A percentile compares a stretch with the other conserved stretches of the same genome.
These are phyloP conservation scores for Thymelicus lineola DNA, from an alignment of 2,888 invertebrate genomes.

Conservation along the genomic window DNA sequence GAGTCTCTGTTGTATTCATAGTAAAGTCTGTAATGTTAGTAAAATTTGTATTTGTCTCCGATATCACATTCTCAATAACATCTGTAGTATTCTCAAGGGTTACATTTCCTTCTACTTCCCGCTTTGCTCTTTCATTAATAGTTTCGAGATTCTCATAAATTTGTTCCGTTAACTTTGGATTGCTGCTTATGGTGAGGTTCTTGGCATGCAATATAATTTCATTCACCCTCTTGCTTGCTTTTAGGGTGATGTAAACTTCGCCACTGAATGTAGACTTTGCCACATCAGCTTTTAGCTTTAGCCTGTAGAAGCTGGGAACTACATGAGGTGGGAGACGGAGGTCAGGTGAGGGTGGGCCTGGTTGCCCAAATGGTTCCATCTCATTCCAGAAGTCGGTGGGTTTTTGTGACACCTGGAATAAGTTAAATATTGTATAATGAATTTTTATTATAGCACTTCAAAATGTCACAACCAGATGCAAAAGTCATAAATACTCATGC, in stretches of 20 bases:
- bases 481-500: too few relatives aligned
- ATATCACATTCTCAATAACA: constrained; percentile 37
- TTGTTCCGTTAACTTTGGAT: constrained; percentile 75
- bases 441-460: too few relatives aligned
- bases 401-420: constrained; percentile 59
- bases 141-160: constrained; percentile 72
- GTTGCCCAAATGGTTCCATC: constrained; percentile 67
- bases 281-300: constrained; percentile 83
- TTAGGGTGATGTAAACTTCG: constrained; percentile 78
- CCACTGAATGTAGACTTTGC: constrained; percentile 72
- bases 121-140: constrained; percentile 54
- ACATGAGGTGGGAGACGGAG: constrained; percentile 77
- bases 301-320: constrained; percentile 83
- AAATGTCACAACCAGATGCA: too few relatives aligned
- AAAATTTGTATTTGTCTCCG: constrained; percentile 21
- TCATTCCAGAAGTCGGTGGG: constrained; percentile 72
- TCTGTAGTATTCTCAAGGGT: constrained; percentile 20
- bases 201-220: constrained; percentile 83
- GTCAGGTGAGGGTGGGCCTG: constrained; percentile 59
- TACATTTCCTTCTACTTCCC: constrained; percentile 48
- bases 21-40: constrained; percentile 11
- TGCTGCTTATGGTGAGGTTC: constrained; percentile 66
- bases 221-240: constrained; percentile 64
- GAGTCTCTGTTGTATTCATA: constrained; percentile 43
- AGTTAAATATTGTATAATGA: constrained; percentile 6